Evolutionary conservation across 2,888 invertebrate genomes (phyloP).

Genomic region (Metallyticus violacea): DNA sequence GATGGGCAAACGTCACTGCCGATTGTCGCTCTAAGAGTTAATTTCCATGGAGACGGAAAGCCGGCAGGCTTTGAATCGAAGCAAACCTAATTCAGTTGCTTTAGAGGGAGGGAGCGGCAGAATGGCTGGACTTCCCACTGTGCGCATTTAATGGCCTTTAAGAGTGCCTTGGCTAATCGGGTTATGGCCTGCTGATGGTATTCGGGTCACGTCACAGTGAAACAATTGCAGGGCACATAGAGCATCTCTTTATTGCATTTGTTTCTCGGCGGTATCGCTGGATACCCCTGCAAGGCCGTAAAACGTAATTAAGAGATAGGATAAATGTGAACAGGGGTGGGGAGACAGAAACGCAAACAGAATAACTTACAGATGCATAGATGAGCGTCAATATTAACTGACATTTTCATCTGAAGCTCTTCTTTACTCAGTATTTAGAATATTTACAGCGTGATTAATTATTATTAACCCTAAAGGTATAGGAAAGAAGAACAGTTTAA

Average conservation of each 20-base stretch:
- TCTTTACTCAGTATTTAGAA: too few relatives aligned
- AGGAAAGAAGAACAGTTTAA: too few relatives aligned
- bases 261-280: not conserved
- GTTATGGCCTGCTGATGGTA: not conserved
- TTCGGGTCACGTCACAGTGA: not conserved
- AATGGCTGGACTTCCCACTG: not conserved
- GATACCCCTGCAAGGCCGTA: not conserved
- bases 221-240: not conserved
- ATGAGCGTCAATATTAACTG: too few relatives aligned
- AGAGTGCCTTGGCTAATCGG: not conserved
- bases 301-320: not conserved
- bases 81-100: not conserved
- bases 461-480: too few relatives aligned
- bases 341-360: too few relatives aligned
- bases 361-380: too few relatives aligned
- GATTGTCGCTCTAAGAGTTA: not conserved
- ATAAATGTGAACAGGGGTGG: too few relatives aligned
- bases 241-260: not conserved
- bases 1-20: not conserved
- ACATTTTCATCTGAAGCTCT: too few relatives aligned
- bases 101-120: not conserved
- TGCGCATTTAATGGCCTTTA: not conserved
- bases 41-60: not conserved
- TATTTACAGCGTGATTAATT: too few relatives aligned
- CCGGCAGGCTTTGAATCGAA: not conserved